Evolutionary conservation across 2,113 vertebrate genomes (phyloP), one percentile per base, ranked within the genome.

Genomic region (Pagrus major): DNA sequence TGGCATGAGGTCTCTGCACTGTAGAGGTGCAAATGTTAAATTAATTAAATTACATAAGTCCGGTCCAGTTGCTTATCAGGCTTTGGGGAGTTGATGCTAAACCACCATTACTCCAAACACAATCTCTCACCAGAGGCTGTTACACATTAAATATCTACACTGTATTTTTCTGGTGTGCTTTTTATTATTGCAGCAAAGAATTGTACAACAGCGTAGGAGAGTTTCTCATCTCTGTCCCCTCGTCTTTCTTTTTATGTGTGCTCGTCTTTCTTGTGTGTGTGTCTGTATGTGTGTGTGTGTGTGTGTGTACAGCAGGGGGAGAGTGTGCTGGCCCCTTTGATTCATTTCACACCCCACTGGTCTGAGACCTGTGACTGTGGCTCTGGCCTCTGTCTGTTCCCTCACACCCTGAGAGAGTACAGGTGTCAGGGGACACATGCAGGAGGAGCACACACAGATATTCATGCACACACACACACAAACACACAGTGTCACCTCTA

Each of bases 271-370:
- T 31, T 51, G 77, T 82, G 78, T 63, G 70, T 25, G n/a, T 70
- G 39, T 71, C 35, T 29, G 52, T 29, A 23, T 42, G 49, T 51
- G 54, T 55, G 55, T 51, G 69, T 47, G 20, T 42, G 33, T 76
- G 75, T 78, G 25, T 29, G 77, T 35, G n/a, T 41, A 9, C 58
- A 79, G 80, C 63, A 71, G 59, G 41, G 39, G 70, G 60, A 65
- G 76, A 76, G 76, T 67, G 80, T 91, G 85, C 86, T 75, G 71
- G 81, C 85, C 86, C 86, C 84, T 86, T 67, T 65, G 81, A 79
- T 92, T 93, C 88, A 94, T 94, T 94, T 94, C 91, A 93, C 93
- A 94, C 88, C 88, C 92, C 90, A 88, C 83, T 94, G 91, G 89
- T 93, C 91, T 91, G 91, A 92, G 93, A 93, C 90, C 91, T 92